Evolutionary conservation across 2,797 vertebrate genomes (phyloP).

Genomic region (Malacoraja senta): DNA sequence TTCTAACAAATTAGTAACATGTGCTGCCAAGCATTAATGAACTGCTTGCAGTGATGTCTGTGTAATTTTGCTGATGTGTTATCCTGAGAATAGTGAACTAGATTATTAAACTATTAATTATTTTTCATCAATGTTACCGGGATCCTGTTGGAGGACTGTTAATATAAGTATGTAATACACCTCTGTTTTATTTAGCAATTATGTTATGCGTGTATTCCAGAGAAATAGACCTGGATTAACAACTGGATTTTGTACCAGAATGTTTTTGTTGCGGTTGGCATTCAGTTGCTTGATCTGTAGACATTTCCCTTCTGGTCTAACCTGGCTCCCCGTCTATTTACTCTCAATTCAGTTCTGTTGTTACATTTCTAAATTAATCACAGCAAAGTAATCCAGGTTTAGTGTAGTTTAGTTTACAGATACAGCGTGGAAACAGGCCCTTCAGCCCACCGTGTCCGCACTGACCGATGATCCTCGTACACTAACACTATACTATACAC

Average conservation of each 20-base stretch:
- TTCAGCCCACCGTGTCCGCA: too few species aligned
- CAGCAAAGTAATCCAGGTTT: not conserved
- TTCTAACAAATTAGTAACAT: constrained; percentile 27
- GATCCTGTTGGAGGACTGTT: not conserved
- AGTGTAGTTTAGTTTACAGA: too few species aligned
- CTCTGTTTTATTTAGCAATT: not conserved
- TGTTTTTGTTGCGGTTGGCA: not conserved
- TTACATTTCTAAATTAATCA: not conserved
- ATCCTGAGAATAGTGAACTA: not conserved
- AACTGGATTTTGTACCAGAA: not conserved
- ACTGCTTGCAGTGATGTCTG: not conserved
- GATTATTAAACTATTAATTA: not conserved
- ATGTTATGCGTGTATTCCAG: not conserved
- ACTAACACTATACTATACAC: too few species aligned
- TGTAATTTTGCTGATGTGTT: not conserved
- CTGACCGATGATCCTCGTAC: too few species aligned
- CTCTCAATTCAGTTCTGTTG: not conserved
- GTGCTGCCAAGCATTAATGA: constrained; percentile 23
- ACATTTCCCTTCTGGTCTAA: not conserved
- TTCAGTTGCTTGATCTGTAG: not conserved
- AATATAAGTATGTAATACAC: not conserved
- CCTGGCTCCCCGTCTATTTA: not conserved
- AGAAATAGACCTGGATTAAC: not conserved
- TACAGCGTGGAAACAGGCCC: too few species aligned
- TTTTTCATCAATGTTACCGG: not conserved